phyloP scores from a whole-genome alignment of 1,140 invertebrate genomes.

The Babylonia areolata region DNA sequence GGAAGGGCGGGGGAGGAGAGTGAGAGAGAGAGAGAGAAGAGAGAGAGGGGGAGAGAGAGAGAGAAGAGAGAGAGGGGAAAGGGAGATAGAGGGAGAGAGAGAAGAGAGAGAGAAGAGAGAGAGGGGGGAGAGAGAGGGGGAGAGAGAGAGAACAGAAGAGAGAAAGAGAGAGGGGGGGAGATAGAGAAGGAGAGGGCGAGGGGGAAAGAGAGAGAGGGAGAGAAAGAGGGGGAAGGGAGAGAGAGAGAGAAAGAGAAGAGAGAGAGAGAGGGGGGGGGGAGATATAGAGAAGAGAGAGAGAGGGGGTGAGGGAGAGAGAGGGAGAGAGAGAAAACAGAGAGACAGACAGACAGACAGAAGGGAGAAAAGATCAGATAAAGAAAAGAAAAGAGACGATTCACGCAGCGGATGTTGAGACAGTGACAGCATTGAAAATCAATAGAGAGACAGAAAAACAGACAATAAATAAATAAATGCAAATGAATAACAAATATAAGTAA shows the following conservation, averaged over 20 bases:
- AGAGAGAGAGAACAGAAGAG: slow-evolving; percentile 19
- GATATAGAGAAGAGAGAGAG: slow-evolving; percentile 36
- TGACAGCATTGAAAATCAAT: background rate
- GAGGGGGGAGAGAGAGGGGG: slow-evolving; percentile 30
- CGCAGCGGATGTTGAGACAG: too few relatives aligned
- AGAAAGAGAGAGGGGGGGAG: background rate
- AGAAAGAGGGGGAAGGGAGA: slow-evolving; percentile 20
- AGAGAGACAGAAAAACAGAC: background rate
- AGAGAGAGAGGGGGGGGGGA: background rate
- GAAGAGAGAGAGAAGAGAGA: slow-evolving; percentile 22
- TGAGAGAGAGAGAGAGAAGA: background rate
- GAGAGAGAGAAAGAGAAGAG: background rate
- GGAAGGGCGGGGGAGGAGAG: too few relatives aligned
- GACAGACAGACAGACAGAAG: slow-evolving; percentile 24
- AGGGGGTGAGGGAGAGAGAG: slow-evolving; percentile 3
- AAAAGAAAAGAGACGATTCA: too few relatives aligned
- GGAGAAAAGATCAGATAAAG: too few relatives aligned
- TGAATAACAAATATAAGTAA: background rate
- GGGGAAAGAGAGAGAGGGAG: slow-evolving; percentile 38
- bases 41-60: background rate
- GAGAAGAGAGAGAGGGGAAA: background rate
- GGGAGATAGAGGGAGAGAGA: too few relatives aligned
- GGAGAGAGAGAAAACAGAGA: slow-evolving; percentile 19
- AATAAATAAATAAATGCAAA: background rate
- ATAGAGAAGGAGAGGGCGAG: too few relatives aligned